Evolutionary conservation across 2,888 invertebrate species (phyloP).

Genomic region (Eudemis profundana): DNA sequence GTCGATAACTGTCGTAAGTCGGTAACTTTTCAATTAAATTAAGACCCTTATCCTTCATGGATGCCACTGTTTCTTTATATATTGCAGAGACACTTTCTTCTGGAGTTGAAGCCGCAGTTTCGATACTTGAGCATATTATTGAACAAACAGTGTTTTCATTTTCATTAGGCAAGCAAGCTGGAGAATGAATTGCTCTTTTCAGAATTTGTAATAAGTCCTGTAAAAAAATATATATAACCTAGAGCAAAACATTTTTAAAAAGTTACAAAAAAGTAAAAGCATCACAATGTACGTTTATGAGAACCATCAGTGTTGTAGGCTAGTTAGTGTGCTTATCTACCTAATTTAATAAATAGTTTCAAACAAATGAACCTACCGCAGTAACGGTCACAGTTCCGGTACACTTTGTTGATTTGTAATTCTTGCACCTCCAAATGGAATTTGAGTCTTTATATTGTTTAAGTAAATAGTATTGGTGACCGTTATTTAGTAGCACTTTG

Average conservation of each 20-base stretch:
- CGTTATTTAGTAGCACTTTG: slow-evolving; percentile 20
- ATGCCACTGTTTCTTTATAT: slow-evolving; percentile 38
- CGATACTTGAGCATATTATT: slow-evolving; percentile 26
- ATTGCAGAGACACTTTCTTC: slow-evolving; percentile 27
- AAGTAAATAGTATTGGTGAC: slow-evolving; percentile 26
- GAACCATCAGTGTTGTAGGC: slow-evolving; percentile 6
- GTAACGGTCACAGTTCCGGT: slow-evolving; percentile 16
- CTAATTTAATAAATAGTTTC: slow-evolving; percentile 17
- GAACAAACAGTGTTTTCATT: slow-evolving; percentile 35
- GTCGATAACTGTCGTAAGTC: slow-evolving; percentile 27
- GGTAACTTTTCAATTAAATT: slow-evolving; percentile 33
- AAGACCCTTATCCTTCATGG: slow-evolving; percentile 40
- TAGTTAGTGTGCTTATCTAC: neutral
- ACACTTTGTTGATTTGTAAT: slow-evolving; percentile 21
- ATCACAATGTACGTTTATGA: slow-evolving; percentile 11
- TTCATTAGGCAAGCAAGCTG: slow-evolving; percentile 29
- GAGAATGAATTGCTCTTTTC: slow-evolving; percentile 28
- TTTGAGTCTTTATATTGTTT: slow-evolving; percentile 23
- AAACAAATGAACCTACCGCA: slow-evolving; percentile 23
- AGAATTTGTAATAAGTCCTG: slow-evolving; percentile 20
- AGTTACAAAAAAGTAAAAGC: slow-evolving; percentile 10
- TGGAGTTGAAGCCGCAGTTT: slow-evolving; percentile 30
- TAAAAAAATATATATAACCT: slow-evolving; percentile 13
- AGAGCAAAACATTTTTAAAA: slow-evolving; percentile 1
- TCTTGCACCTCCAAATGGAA: slow-evolving; percentile 23